Evolutionary conservation across 2,888 invertebrate species (phyloP).

Genomic region (Drosophila nr. medialis): DNA sequence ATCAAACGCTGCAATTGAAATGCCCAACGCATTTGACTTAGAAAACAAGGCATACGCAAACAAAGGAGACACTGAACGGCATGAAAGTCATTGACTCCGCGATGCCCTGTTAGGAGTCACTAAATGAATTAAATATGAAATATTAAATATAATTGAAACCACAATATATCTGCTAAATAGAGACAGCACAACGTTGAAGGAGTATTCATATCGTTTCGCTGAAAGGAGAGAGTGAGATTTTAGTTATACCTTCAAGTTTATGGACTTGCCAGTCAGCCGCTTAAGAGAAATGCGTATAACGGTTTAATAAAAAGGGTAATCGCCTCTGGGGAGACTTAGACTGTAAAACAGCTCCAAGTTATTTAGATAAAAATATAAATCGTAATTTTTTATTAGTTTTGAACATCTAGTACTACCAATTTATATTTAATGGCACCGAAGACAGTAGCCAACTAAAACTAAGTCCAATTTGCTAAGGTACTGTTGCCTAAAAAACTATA

Average conservation of each 20-base stretch:
- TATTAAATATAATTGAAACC: background rate
- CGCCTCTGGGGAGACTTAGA: background rate
- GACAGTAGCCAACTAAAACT: slow-evolving; percentile 4
- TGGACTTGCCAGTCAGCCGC: background rate
- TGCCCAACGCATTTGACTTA: slow-evolving; percentile 68
- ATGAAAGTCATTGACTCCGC: background rate
- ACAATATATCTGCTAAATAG: background rate
- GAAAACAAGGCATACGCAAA: slow-evolving; percentile 49
- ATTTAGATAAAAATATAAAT: background rate
- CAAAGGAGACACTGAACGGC: slow-evolving; percentile 7
- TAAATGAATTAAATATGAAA: background rate
- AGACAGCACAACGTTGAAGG: background rate
- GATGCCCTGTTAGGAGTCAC: slow-evolving; percentile 18
- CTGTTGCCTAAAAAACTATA: slow-evolving; percentile 29
- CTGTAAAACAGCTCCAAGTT: background rate
- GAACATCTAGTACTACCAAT: background rate
- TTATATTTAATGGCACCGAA: background rate
- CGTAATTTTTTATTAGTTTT: background rate
- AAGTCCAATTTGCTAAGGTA: slow-evolving; percentile 7
- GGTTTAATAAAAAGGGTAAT: background rate
- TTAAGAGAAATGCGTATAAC: background rate
- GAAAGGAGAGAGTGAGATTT: background rate
- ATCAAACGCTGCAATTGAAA: slow-evolving; percentile 77
- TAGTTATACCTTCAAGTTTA: background rate
- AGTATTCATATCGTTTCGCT: background rate